phyloP scores from a whole-genome alignment of 1,140 invertebrate genomes.

The Elymnias hypermnestra region DNA sequence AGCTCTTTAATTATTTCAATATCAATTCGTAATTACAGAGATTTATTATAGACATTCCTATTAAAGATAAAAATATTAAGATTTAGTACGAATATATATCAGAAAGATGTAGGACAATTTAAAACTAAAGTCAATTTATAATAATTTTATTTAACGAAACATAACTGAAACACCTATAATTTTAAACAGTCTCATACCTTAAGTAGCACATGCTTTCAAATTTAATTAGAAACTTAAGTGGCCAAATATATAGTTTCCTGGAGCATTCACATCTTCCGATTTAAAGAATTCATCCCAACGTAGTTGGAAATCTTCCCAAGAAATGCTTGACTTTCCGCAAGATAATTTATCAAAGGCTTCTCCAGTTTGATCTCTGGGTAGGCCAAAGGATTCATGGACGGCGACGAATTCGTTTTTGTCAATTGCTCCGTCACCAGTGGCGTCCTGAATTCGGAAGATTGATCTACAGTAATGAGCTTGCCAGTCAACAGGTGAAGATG shows the following conservation, averaged over 20 bases:
- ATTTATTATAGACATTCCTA: no score
- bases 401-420: constrained; percentile 86
- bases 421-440: constrained; percentile 85
- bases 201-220: constrained; percentile 3
- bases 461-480: constrained; percentile 86
- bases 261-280: constrained; percentile 82
- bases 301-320: constrained; percentile 81
- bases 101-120: no score
- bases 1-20: no score
- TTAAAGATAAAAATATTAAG: no score
- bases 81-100: no score
- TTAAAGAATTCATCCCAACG: constrained; percentile 88
- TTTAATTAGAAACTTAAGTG: constrained; percentile 21
- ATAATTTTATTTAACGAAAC: no score
- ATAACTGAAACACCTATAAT: no score
- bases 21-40: no score
- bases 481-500: constrained; percentile 85
- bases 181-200: constrained; percentile 10
- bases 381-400: constrained; percentile 84
- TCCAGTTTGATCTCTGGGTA: constrained; percentile 80
- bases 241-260: constrained; percentile 34
- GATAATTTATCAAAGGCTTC: constrained; percentile 85
- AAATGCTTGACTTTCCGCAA: constrained; percentile 80
- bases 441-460: constrained; percentile 89
- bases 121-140: no score